Conservation (phyloP, 2,797 vertebrate species). For the Streptopelia turtur region DNA sequence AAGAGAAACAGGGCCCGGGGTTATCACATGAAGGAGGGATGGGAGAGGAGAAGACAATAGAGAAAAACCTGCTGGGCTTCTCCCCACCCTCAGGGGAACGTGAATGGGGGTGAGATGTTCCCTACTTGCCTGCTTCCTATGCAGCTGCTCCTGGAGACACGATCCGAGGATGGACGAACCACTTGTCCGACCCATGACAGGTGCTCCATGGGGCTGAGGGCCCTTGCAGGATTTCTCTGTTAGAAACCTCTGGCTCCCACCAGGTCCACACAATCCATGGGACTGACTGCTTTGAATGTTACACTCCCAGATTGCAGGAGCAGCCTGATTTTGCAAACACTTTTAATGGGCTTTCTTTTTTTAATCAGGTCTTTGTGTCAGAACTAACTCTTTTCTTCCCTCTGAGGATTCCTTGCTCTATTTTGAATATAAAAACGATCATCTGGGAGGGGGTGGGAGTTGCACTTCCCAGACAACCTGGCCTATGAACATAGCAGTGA, state of each 20-base stretch:
- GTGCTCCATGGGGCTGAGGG: slow-evolving; percentile 49
- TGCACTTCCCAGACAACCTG: slow-evolving; percentile 22
- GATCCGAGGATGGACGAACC: not conserved
- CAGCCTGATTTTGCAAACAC: slow-evolving; percentile 53
- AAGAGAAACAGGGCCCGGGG: not conserved
- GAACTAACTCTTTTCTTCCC: slow-evolving; percentile 2
- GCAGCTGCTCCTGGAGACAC: slow-evolving; percentile 41
- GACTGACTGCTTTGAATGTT: not conserved
- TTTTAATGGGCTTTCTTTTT: slow-evolving; percentile 67
- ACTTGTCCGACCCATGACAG: slow-evolving; percentile 38
- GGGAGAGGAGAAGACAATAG: not conserved
- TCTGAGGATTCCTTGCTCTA: slow-evolving; percentile 55
- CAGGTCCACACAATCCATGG: not conserved
- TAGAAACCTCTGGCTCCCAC: not conserved
- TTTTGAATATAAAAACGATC: slow-evolving; percentile 41
- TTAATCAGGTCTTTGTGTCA: slow-evolving; percentile 67
- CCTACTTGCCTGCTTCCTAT: slow-evolving; percentile 59
- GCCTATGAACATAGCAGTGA: not conserved
- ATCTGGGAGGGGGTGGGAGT: not conserved
- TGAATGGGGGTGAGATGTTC: not conserved
- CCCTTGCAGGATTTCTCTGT: not conserved
- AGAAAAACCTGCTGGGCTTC: not conserved
- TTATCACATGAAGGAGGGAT: not conserved
- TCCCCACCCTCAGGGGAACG: not conserved
- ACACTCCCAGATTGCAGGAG: not conserved